A percentile compares a stretch with the other conserved stretches of the same genome.
These are phyloP conservation scores for Dryadula phaetusa DNA, from an alignment of 2,888 invertebrate genomes.

Conservation along the genomic window DNA sequence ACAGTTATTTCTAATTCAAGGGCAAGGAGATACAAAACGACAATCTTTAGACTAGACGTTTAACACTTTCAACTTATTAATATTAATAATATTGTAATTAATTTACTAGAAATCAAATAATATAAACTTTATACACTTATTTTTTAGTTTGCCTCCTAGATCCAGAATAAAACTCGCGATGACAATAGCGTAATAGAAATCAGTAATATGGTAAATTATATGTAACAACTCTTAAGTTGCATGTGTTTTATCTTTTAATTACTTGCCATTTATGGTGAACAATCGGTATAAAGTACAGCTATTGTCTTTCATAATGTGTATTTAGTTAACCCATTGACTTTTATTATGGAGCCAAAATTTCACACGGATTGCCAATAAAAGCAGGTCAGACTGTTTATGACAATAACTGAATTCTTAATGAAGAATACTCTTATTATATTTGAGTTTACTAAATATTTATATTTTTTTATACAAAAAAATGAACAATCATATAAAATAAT, in stretches of 20 bases:
- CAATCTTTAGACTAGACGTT: neutral
- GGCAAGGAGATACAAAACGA: slow-evolving; percentile 4
- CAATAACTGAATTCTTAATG: neutral
- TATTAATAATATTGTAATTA: no score
- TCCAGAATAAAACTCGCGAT: neutral
- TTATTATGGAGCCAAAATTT: neutral
- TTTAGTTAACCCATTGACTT: slow-evolving; percentile 13
- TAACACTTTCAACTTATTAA: no score
- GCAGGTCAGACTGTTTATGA: slow-evolving; percentile 2
- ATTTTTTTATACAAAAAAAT: neutral
- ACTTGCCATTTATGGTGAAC: neutral
- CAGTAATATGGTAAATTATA: neutral
- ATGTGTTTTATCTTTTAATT: neutral
- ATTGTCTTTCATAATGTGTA: slow-evolving; percentile 24
- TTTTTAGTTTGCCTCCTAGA: neutral
- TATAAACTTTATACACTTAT: no score
- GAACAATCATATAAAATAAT: neutral
- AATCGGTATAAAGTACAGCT: slow-evolving; percentile 23
- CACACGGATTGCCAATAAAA: slow-evolving; percentile 8
- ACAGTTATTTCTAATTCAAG: slow-evolving; percentile 18
- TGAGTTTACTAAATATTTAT: neutral
- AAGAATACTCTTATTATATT: neutral
- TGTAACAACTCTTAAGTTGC: neutral
- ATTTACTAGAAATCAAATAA: neutral
- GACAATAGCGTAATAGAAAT: neutral